A percentile compares a stretch with the other conserved stretches of the same genome.
phyloP scores from a whole-genome alignment of 2,113 vertebrate genomes.

The Recurvirostra avosetta region DNA sequence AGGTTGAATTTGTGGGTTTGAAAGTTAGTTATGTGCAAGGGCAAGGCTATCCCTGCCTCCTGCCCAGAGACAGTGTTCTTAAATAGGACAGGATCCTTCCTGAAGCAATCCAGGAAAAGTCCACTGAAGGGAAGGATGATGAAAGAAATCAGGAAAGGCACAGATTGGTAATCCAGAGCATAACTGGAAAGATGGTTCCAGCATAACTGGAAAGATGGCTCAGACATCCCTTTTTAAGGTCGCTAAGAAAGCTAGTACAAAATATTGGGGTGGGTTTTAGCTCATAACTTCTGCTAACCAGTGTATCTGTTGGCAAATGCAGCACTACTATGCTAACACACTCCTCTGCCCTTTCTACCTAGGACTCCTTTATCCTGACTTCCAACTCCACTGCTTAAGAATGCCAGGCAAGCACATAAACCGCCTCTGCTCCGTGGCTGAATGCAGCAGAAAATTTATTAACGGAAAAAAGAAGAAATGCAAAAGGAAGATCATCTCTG shows the following conservation, averaged over 20 bases:
- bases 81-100: not conserved
- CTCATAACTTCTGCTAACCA: not conserved
- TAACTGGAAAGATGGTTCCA: not conserved
- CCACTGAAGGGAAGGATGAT: not conserved
- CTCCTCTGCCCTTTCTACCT: not conserved
- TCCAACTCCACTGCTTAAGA: not conserved
- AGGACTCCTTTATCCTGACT: not conserved
- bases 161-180: not conserved
- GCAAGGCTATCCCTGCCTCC: not conserved
- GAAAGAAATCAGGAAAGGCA: not conserved
- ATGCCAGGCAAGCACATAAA: not conserved
- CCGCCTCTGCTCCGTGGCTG: accelerated
- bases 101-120: not conserved
- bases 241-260: not conserved
- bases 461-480: not conserved
- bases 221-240: not conserved
- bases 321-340: not conserved
- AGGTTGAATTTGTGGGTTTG: not conserved
- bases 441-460: not conserved
- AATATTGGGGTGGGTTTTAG: not conserved
- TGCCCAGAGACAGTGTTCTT: not conserved
- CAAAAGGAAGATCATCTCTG: not conserved
- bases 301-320: not conserved
- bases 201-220: not conserved
- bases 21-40: not conserved